These are phyloP conservation scores for Anagyrus pseudococci DNA, from an alignment of 2,888 invertebrate species.

Conservation along the genomic window DNA sequence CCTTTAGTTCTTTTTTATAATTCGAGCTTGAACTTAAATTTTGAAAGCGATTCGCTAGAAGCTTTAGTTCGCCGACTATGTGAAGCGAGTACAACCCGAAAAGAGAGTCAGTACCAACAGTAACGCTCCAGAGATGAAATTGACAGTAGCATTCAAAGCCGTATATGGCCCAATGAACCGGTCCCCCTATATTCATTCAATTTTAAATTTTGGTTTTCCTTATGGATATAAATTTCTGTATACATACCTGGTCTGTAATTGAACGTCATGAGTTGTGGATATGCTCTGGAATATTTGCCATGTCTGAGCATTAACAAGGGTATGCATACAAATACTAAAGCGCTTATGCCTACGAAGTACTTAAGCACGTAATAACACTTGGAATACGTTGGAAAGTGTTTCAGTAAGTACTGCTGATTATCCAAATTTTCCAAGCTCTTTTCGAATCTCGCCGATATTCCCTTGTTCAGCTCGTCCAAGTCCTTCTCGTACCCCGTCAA, in stretches of 20 bases:
- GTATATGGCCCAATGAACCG: conserved; percentile 17
- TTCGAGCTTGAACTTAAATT: not conserved
- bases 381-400: conserved; percentile 11
- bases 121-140: conserved; percentile 30
- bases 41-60: not conserved
- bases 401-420: conserved; percentile 1
- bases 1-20: conserved; percentile 2
- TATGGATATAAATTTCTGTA: not conserved
- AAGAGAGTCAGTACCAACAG: conserved; percentile 40
- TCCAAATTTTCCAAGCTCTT: conserved; percentile 1
- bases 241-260: conserved; percentile 25
- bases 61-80: conserved; percentile 43
- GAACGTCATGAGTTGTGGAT: conserved; percentile 20
- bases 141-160: conserved; percentile 1
- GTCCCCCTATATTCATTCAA: conserved; percentile 14
- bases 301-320: conserved; percentile 12
- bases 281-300: conserved; percentile 22
- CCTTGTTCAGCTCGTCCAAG: conserved; percentile 18
- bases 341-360: not conserved
- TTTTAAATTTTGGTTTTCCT: not conserved
- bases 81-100: conserved; percentile 47
- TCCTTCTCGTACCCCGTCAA: conserved; percentile 8
- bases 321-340: not conserved
- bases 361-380: conserved; percentile 9
- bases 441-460: conserved; percentile 14